Evolutionary conservation across 2,113 vertebrate species (phyloP).

Genomic region (Sorex araneus): DNA sequence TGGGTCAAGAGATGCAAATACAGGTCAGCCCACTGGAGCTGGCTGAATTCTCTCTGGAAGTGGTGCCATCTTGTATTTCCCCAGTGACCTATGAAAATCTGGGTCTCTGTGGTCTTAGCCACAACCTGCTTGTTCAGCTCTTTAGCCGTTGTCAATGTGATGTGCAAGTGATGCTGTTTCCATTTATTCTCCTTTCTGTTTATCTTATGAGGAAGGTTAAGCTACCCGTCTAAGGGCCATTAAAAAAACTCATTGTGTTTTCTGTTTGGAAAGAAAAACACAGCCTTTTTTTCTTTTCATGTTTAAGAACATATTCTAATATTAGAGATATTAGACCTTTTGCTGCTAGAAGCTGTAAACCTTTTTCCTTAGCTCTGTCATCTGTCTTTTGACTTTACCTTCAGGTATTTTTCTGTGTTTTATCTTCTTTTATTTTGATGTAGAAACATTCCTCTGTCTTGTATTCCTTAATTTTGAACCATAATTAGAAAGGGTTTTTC

Average conservation of each 20-base stretch:
- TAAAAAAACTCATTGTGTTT: too few species aligned
- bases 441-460: background rate
- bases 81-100: background rate
- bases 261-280: background rate
- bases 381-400: slow-evolving; percentile 52
- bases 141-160: background rate
- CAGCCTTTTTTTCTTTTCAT: slow-evolving; percentile 35
- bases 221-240: too few species aligned
- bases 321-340: slow-evolving; percentile 27
- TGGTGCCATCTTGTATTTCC: background rate
- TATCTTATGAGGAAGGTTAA: background rate
- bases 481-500: slow-evolving; percentile 27
- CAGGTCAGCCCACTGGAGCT: too few species aligned
- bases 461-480: slow-evolving; percentile 16
- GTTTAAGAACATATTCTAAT: slow-evolving; percentile 18
- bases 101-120: slow-evolving; percentile 1
- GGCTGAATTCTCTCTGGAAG: background rate
- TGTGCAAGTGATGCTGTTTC: background rate
- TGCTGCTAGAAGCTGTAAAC: slow-evolving; percentile 27
- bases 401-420: background rate
- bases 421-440: slow-evolving; percentile 30
- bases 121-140: background rate
- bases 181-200: background rate
- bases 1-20: slow-evolving; percentile 26
- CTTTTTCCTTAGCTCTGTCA: slow-evolving; percentile 44